A percentile compares a stretch with the other conserved stretches of the same genome.
Evolutionary conservation across 2,888 invertebrate genomes (phyloP).

Genomic region (Tipula vernalis): DNA sequence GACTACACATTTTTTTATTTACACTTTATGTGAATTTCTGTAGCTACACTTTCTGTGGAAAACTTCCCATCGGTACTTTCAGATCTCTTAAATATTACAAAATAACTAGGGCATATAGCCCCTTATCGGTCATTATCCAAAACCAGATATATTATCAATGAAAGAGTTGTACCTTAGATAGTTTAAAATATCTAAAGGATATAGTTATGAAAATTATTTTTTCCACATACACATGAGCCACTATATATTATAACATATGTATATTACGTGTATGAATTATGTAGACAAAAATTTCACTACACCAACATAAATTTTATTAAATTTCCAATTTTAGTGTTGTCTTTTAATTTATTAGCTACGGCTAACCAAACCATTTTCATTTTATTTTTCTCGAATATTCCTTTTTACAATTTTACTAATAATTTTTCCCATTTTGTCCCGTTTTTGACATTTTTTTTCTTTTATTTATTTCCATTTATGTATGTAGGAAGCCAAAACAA

Average conservation of each 20-base stretch:
- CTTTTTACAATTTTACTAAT: background rate
- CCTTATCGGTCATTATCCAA: no score
- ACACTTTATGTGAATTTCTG: no score
- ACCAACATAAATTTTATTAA: background rate
- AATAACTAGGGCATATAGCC: no score
- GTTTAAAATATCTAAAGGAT: no score
- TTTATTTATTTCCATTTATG: background rate
- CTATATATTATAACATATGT: background rate
- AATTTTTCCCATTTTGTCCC: background rate
- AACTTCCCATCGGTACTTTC: no score
- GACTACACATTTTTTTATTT: no score
- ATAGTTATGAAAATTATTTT: background rate
- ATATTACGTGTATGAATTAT: background rate
- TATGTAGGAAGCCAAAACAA: slow-evolving; percentile 14
- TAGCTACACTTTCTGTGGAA: no score
- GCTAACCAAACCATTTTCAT: background rate
- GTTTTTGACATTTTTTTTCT: background rate
- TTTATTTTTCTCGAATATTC: background rate
- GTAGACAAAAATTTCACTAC: background rate
- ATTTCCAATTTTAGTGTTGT: background rate
- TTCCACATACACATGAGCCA: background rate
- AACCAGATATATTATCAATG: no score
- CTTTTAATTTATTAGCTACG: background rate
- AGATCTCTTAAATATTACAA: no score
- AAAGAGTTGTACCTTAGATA: no score